These are phyloP conservation scores for Muscicapa adusta DNA, from an alignment of 2,113 vertebrate genomes.

Conservation along the genomic window DNA sequence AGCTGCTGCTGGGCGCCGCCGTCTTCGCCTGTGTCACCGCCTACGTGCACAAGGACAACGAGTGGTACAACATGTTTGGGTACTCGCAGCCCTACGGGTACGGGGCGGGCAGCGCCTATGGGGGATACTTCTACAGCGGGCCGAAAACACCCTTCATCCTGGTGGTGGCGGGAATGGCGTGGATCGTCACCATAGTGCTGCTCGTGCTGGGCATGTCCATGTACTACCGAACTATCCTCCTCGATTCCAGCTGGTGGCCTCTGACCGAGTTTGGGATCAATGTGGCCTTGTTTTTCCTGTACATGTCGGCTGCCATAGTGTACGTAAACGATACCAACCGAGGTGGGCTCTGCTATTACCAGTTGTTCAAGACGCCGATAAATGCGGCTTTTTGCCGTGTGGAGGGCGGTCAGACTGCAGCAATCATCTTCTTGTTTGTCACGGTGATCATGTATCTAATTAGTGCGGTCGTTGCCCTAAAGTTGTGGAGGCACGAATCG, in stretches of 20 bases:
- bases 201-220: slow-evolving; percentile 90
- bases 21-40: slow-evolving; percentile 94
- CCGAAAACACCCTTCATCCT: slow-evolving; percentile 90
- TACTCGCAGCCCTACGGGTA: slow-evolving; percentile 78
- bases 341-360: slow-evolving; percentile 87
- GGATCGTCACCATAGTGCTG: slow-evolving; percentile 86
- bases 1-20: slow-evolving; percentile 87
- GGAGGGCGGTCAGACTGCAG: slow-evolving; percentile 89
- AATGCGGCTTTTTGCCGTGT: slow-evolving; percentile 86
- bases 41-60: slow-evolving; percentile 93
- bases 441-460: slow-evolving; percentile 85
- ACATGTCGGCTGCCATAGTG: slow-evolving; percentile 81
- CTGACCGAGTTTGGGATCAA: slow-evolving; percentile 89
- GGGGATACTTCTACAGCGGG: slow-evolving; percentile 79
- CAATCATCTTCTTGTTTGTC: slow-evolving; percentile 88
- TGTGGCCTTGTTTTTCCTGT: slow-evolving; percentile 80
- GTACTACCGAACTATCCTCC: slow-evolving; percentile 91
- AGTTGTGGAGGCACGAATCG: slow-evolving; percentile 90
- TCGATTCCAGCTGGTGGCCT: slow-evolving; percentile 95
- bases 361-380: slow-evolving; percentile 81
- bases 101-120: slow-evolving; percentile 69
- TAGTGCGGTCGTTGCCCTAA: slow-evolving; percentile 81
- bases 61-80: slow-evolving; percentile 93
- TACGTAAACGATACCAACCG: slow-evolving; percentile 88
- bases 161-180: slow-evolving; percentile 83